Base-by-base conservation (phyloP, 1,140 invertebrate species). In the Pseudomyrmex concolor region DNA sequence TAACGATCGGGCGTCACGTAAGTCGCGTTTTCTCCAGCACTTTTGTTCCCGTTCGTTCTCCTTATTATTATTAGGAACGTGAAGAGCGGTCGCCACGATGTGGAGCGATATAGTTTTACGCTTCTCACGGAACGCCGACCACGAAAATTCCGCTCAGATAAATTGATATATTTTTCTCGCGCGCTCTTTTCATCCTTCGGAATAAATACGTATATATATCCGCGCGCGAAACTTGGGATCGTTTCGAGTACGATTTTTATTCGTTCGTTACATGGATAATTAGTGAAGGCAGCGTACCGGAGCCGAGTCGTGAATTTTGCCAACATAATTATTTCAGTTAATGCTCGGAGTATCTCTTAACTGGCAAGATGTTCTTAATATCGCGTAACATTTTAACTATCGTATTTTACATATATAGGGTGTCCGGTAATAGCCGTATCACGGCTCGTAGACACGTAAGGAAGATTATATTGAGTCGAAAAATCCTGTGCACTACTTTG, bases 201-300 rank as follows among this genome's bases (percentile, higher is more conserved):
- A 55, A 80, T 71, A 70, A 71, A 25, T 0, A 60, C 1, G 17
- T 0, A 7, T 34, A 34, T 7, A 34, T 34, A 34, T 83, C 50
- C 5, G 13, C 59, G 55, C n/a, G 64, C 34, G 5, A 34, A 34
- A 34, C 34, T 34, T 57, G 5, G 48, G 74, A 86, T 86, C 22
- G 71, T 50, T 57, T 82, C 51, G 64, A 68, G 25, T 55, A 55
- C 64, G 34, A 60, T 66, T 72, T 88, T 84, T 87, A 84, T 84
- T 84, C 55, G 72, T 72, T 60, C 74, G 86, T 88, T 88, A 81
- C 83, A 87, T 84, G 86, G 85, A 81, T 84, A 88, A 88, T 88
- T 88, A 88, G 86, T 57, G n/a, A 51, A 54, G 68, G 77, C 74
- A 84, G 84, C 85, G 86, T 80, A 67, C 68, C 86, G 64, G 71